Evolutionary conservation across 64 coral and sea anemone genomes (phyloP), one percentile per base, ranked within the genome.

Genomic region (Catalaphyllia jardinei): DNA sequence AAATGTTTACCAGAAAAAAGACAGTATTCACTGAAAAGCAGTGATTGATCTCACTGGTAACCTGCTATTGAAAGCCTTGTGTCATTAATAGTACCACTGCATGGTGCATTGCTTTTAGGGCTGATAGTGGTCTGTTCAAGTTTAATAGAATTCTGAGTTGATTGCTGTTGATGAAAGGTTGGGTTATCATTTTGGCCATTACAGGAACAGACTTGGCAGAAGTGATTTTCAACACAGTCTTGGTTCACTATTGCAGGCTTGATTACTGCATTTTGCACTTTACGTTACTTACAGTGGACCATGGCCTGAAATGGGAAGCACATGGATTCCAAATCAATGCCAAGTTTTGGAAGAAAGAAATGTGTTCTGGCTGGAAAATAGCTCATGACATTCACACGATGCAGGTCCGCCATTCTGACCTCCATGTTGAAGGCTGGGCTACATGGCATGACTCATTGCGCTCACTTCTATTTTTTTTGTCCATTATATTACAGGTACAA

Each of bases 151-250:
- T 87, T 87, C 22, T 87, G 86, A 8, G 38, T 19, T 0, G 69
- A 74, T 28, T 87, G 69, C 52, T 87, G 86, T 17, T 28, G 86
- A 3, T 30, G 10, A 60, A 74, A 86, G 4, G 83, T 86, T 2
- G 83, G 83, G 13, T 86, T 71, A 31, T 86, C 71, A 71, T 86
- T 86, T 52, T 86, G 83, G 19, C 83, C 83, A 86, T 86, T 86
- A 25, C 83, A 73, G 0, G 67, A 71, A 19, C 38, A 10, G 10
- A 86, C 12, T 29, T 86, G 83, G 16, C 83, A 73, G 52, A 86
- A 86, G 25, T 86, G 83, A n/a, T 86, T 86, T 55, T 73, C 42
- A 2, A 20, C 61, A 15, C 10, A 62, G 62, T 85, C 29, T 65
- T 85, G 61, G 18, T 85, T 85, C 9, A 46, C 33, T 46, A 86